These are phyloP conservation scores for Acrossocheilus wenchowensis DNA, from an alignment of 2,797 vertebrate genomes.

Conservation along the genomic window DNA sequence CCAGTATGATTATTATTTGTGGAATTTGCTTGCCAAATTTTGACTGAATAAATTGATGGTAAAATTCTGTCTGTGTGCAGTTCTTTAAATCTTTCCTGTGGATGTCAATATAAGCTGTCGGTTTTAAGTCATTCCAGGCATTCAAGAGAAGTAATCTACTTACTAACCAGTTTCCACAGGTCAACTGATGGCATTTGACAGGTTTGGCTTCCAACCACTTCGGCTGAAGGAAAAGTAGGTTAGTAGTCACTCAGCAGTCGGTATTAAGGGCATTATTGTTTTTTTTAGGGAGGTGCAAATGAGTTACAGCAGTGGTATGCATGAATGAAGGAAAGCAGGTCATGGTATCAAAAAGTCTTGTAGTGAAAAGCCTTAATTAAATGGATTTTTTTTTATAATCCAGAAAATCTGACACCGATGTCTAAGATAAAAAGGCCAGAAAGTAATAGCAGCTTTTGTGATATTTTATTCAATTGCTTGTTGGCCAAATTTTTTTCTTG, in stretches of 20 bases:
- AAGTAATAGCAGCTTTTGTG: conserved; percentile 9
- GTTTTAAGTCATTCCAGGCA: conserved; percentile 11
- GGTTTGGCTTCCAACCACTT: conserved; percentile 24
- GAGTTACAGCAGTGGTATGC: background rate
- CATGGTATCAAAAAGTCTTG: background rate
- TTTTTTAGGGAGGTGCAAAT: conserved; percentile 16
- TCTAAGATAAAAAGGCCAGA: background rate
- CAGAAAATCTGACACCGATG: background rate
- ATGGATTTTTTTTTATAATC: background rate
- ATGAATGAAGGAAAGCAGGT: background rate
- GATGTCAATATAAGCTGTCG: background rate
- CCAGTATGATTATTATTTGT: conserved; percentile 45
- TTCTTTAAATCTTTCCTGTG: background rate
- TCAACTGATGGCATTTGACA: background rate
- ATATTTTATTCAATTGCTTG: conserved; percentile 41
- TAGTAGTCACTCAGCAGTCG: conserved; percentile 22
- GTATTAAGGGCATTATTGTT: conserved; percentile 16
- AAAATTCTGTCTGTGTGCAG: background rate
- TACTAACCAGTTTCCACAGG: conserved; percentile 15
- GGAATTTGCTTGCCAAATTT: conserved; percentile 40
- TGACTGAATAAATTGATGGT: conserved; percentile 52
- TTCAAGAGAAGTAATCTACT: conserved; percentile 30
- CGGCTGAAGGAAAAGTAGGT: conserved; percentile 39
- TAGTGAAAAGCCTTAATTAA: background rate
- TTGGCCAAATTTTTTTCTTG: background rate